Percentiles rank a stretch among this genome's conserved stretches.
Conservation (phyloP, 2,797 vertebrate species). For the Spheniscus humboldti region DNA sequence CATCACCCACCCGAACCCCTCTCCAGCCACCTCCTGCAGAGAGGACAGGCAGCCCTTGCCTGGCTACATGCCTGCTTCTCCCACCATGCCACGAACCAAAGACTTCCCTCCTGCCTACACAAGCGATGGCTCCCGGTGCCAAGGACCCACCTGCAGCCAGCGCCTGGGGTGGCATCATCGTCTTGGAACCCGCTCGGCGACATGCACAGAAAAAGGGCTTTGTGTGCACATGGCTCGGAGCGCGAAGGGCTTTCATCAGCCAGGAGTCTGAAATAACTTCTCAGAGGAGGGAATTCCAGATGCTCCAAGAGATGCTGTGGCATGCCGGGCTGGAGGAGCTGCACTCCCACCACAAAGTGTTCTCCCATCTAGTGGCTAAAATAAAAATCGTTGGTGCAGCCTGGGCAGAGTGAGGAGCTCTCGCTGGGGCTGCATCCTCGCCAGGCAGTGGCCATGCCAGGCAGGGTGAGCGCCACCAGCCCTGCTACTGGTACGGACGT, state of each 20-base stretch:
- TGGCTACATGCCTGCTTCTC: background rate
- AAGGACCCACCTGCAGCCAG: background rate
- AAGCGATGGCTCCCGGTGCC: background rate
- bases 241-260: background rate
- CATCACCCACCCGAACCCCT: background rate
- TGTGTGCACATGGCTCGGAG: background rate
- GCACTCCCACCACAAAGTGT: background rate
- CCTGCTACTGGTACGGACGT: rapidly evolving
- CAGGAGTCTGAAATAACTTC: background rate
- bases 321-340: background rate
- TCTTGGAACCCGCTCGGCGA: background rate
- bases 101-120: background rate
- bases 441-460: background rate
- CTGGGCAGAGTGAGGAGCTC: background rate
- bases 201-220: too few relatives aligned
- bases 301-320: background rate
- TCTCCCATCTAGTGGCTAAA: background rate
- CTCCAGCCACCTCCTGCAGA: too few relatives aligned
- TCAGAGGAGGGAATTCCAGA: background rate
- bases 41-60: background rate
- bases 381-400: background rate
- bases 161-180: background rate
- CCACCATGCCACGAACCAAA: rapidly evolving
- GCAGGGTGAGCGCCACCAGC: background rate
- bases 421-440: rapidly evolving